phyloP scores from a whole-genome alignment of 2,797 vertebrate genomes.

The Clarias pachynema region DNA sequence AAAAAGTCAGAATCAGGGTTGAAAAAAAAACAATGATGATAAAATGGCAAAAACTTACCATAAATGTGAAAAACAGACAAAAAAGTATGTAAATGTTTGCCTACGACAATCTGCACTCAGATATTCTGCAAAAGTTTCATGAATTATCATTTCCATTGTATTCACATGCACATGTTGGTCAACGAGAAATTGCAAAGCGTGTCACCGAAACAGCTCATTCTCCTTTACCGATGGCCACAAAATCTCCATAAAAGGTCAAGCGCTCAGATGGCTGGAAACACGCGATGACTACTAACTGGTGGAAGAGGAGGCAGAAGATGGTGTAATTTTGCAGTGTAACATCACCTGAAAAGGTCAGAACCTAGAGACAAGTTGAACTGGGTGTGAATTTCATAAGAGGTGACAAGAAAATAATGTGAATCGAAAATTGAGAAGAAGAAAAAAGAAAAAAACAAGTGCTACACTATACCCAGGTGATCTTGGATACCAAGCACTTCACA shows the following conservation, averaged over 20 bases:
- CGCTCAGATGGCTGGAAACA: not conserved
- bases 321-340: not conserved
- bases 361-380: not conserved
- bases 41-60: not conserved
- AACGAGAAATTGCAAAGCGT: not conserved
- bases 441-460: not conserved
- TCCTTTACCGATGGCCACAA: not conserved
- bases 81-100: not conserved
- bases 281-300: not conserved
- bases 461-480: not conserved
- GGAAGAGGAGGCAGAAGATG: not conserved
- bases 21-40: not conserved
- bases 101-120: not conserved
- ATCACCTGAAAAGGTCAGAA: not conserved
- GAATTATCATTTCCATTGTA: not conserved
- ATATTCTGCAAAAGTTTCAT: not conserved
- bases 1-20: not conserved
- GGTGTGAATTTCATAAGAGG: not conserved
- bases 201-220: not conserved
- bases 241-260: not conserved
- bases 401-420: slow-evolving; percentile 9
- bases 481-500: not conserved
- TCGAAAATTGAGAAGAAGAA: not conserved
- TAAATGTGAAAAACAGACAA: no score
- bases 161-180: not conserved